A percentile compares a stretch with the other conserved stretches of the same genome.
These are phyloP conservation scores for Cyclophora punctaria DNA, from an alignment of 2,888 invertebrate genomes.

Conservation along the genomic window DNA sequence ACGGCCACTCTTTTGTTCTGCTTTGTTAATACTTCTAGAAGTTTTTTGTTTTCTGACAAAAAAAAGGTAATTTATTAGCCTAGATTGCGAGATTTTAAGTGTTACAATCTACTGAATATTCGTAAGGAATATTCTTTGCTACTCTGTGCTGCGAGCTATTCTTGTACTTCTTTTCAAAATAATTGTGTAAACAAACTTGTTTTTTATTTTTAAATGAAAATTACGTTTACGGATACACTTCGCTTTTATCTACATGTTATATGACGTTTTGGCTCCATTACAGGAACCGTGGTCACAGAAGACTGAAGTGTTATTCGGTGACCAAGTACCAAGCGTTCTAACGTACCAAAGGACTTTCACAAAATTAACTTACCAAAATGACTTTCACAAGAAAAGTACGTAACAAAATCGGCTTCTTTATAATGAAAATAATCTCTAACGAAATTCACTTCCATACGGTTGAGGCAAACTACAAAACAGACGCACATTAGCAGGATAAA, in stretches of 20 bases:
- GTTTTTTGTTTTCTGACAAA: constrained; percentile 20
- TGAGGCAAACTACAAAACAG: neutral
- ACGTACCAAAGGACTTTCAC: no score
- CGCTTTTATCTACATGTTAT: no score
- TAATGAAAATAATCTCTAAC: constrained; percentile 33
- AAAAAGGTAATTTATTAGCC: neutral
- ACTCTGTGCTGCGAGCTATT: no score
- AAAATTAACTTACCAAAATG: constrained; percentile 25
- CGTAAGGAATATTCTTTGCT: no score
- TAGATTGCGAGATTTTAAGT: no score
- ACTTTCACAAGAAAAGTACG: constrained; percentile 38
- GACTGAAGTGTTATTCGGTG: no score
- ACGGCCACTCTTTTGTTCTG: constrained; percentile 29
- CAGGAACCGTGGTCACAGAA: no score
- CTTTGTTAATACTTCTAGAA: constrained; percentile 15
- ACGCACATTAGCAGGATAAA: no score
- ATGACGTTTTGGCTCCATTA: no score
- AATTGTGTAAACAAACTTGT: neutral
- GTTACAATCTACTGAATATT: no score
- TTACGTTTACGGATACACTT: neutral
- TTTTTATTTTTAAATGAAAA: neutral
- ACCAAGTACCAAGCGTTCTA: no score
- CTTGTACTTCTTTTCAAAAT: no score
- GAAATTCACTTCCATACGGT: constrained; percentile 17
- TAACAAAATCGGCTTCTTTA: constrained; percentile 32